Percentiles rank a stretch among this genome's conserved stretches.
phyloP scores from a whole-genome alignment of 2,888 invertebrate species.

The Glaucopsyche alexis region DNA sequence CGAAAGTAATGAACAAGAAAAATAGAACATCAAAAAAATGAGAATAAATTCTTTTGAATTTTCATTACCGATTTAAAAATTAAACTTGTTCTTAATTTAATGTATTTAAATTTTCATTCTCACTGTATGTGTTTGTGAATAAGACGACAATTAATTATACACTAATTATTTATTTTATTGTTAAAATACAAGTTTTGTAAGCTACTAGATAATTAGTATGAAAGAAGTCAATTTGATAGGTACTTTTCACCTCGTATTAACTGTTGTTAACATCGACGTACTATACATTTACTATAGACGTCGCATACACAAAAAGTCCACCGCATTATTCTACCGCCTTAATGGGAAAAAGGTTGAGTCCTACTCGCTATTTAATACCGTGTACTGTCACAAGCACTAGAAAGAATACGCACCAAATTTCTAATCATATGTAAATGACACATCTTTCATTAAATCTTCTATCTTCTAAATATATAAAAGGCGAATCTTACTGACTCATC shows the following conservation, averaged over 20 bases:
- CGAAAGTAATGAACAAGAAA: no score
- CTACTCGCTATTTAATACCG: no score
- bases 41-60: no score
- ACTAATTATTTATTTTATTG: neutral
- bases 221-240: neutral
- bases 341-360: no score
- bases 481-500: no score
- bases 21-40: no score
- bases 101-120: neutral
- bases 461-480: no score
- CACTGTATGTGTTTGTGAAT: neutral
- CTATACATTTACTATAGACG: neutral
- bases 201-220: neutral
- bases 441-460: no score
- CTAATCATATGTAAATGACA: no score
- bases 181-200: neutral
- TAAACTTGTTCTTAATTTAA: neutral
- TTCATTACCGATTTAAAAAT: neutral
- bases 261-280: neutral
- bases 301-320: neutral
- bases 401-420: no score
- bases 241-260: neutral
- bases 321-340: neutral
- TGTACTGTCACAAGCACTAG: no score
- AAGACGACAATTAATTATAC: neutral